Base-by-base conservation (phyloP, 2,888 invertebrate genomes). In the Drosophila colorata region DNA sequence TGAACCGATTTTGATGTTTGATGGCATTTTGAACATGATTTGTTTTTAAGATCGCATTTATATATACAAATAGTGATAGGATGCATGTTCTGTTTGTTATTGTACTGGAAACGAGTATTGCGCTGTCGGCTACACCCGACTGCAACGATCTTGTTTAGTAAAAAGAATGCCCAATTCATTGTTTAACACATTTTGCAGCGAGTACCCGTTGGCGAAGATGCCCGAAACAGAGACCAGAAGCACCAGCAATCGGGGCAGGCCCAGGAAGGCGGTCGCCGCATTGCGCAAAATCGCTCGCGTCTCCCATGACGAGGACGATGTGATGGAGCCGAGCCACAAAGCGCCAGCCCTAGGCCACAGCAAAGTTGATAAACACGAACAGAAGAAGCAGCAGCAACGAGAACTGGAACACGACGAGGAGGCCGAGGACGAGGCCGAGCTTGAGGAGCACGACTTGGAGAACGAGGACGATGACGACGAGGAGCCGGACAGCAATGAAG, bases 401-500 rank as follows among this genome's bases (percentile, higher is more conserved):
- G 38, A 46, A n/a, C 46, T 43, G 5, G 66, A 49, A 14, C 72
- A 58, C 9, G 71, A 66, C 0, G 31, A 6, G 0, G 35, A 28
- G 3, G 16, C 33, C 2, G 56, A 58, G 4, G 44, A 44, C 1
- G 55, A 68, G 6, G 53, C 41, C 3, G 64, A 57, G 2, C 7
- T 5, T 9, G 46, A 65, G 18, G 68, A 61, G 0, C 58, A 60
- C 4, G 66, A 69, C 6, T n/a, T 41, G 37, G 20, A 44, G 31
- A 31, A 35, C 9, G 41, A 74, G 46, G 56, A 74, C 16, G 46
- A 57, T 8, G n/a, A 38, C 5, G 35, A 61, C 52, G 58, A 59
- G 25, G 78, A 80, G 44, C 55, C 56, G 28, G 59, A 78, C 43
- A 69, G 86, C 41, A 82, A 88, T 31, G 79, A 70, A n/a, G 46